phyloP scores from a whole-genome alignment of 2,888 invertebrate genomes.

The Epinotia bilunana region DNA sequence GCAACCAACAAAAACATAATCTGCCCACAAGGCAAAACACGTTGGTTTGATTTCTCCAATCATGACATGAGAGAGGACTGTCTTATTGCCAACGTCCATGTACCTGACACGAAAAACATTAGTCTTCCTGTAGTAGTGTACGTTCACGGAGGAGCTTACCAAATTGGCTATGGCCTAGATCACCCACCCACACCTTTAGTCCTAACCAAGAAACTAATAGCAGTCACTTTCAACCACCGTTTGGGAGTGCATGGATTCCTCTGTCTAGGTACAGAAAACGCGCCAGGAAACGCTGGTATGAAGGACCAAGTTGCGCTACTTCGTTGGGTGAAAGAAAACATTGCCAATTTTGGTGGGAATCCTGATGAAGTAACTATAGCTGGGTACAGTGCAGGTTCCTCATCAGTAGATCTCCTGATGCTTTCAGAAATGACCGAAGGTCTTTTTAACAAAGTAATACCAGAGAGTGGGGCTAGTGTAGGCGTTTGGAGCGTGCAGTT shows the following conservation, averaged over 20 bases:
- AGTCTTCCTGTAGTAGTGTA: conserved; percentile 41
- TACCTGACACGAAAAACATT: conserved; percentile 38
- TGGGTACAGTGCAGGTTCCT: neutral
- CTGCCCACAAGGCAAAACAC: conserved; percentile 7
- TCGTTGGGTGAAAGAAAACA: conserved; percentile 12
- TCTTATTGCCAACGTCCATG: conserved; percentile 27
- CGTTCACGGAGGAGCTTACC: conserved; percentile 33
- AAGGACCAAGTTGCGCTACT: conserved; percentile 46
- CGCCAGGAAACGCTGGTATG: conserved; percentile 47
- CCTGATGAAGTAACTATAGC: neutral
- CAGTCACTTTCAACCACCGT: conserved; percentile 33
- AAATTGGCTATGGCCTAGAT: conserved; percentile 31
- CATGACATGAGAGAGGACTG: conserved; percentile 33
- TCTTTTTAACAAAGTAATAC: conserved; percentile 44
- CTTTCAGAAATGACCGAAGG: conserved; percentile 39
- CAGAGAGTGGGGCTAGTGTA: conserved; percentile 45
- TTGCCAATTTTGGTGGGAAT: neutral
- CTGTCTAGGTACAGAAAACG: conserved; percentile 45
- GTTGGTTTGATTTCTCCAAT: neutral
- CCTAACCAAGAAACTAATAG: conserved; percentile 36
- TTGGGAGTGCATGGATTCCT: conserved; percentile 39
- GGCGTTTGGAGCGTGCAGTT: neutral
- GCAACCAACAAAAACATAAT: conserved; percentile 6
- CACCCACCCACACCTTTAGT: conserved; percentile 16
- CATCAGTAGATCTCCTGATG: neutral